A percentile compares a stretch with the other conserved stretches of the same genome.
phyloP scores from a whole-genome alignment of 2,797 vertebrate genomes.

The Rhodeus uyekii region DNA sequence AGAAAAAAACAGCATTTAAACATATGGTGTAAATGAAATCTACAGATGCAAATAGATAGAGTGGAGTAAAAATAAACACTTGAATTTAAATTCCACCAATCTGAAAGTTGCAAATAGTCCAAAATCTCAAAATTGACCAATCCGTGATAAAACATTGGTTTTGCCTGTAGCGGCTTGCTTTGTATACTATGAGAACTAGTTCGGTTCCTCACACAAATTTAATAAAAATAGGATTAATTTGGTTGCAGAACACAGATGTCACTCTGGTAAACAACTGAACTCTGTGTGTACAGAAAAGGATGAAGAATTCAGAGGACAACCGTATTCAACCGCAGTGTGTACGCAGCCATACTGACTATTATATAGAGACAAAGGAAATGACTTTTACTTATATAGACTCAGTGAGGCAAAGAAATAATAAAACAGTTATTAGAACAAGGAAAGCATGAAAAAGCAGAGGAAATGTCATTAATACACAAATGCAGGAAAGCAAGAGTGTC shows the following conservation, averaged over 20 bases:
- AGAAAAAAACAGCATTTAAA: neutral
- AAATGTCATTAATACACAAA: slow-evolving; percentile 30
- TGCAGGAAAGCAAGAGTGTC: slow-evolving; percentile 15
- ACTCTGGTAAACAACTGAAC: neutral
- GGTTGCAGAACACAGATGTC: neutral
- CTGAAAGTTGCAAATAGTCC: neutral
- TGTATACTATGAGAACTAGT: neutral
- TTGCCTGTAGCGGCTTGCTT: neutral
- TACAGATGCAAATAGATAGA: neutral
- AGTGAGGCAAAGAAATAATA: slow-evolving; percentile 5
- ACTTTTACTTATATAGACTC: neutral
- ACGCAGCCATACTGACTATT: neutral
- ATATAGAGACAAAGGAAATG: neutral
- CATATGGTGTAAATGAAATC: neutral
- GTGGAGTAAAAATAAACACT: neutral
- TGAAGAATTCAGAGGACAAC: slow-evolving; percentile 11
- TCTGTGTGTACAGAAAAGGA: slow-evolving; percentile 15
- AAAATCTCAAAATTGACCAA: neutral
- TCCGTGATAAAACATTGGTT: neutral
- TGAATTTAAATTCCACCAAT: neutral
- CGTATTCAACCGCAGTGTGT: slow-evolving; percentile 26
- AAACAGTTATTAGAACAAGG: slow-evolving; percentile 33
- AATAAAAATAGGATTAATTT: neutral
- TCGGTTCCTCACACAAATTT: neutral
- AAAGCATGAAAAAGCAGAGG: slow-evolving; percentile 36